Conservation (phyloP, 2,888 invertebrate species). For the Drosophila bunnanda region DNA sequence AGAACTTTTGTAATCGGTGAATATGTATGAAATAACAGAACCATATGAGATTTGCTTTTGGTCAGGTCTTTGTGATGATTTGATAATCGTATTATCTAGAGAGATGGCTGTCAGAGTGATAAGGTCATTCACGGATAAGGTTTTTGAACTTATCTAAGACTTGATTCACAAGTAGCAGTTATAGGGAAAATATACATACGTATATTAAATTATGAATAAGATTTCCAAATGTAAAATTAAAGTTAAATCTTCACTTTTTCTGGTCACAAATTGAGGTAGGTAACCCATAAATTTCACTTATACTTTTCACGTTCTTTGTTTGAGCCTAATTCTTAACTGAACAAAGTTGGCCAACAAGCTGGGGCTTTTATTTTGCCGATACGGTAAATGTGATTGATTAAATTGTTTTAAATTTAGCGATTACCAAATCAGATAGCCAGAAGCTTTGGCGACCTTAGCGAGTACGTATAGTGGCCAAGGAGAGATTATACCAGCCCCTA, state of each 20-base stretch:
- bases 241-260: neutral
- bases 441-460: slow-evolving; percentile 24
- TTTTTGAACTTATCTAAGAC: slow-evolving; percentile 7
- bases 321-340: slow-evolving; percentile 17
- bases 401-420: slow-evolving; percentile 57
- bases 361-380: slow-evolving; percentile 13
- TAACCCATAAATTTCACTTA: slow-evolving; percentile 17
- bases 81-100: slow-evolving; percentile 33
- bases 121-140: slow-evolving; percentile 14
- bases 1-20: slow-evolving; percentile 12
- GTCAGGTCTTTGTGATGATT: slow-evolving; percentile 23
- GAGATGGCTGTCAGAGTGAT: slow-evolving; percentile 8
- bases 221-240: neutral
- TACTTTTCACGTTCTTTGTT: neutral
- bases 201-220: too few species aligned
- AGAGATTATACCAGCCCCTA: slow-evolving; percentile 48
- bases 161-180: neutral
- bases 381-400: slow-evolving; percentile 46
- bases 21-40: slow-evolving; percentile 4
- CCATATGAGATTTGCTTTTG: slow-evolving; percentile 28
- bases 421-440: slow-evolving; percentile 57
- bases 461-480: slow-evolving; percentile 10
- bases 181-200: neutral
- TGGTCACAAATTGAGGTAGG: slow-evolving; percentile 62
- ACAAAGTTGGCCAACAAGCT: slow-evolving; percentile 3